These are phyloP conservation scores for Cyphomyrus plagiostoma DNA, from an alignment of 2,113 vertebrate genomes.

Conservation along the genomic window DNA sequence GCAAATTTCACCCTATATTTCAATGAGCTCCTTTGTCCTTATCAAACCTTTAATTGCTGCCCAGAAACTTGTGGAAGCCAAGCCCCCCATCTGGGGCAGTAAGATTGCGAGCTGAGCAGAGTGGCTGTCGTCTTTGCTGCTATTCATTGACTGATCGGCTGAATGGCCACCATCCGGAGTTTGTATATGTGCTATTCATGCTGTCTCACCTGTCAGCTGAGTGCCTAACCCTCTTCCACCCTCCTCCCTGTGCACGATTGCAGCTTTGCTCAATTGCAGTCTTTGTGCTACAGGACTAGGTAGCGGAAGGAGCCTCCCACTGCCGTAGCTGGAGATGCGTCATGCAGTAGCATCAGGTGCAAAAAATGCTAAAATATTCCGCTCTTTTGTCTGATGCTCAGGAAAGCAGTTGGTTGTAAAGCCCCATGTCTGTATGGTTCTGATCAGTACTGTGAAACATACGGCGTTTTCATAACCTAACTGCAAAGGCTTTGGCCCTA, in stretches of 20 bases:
- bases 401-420: neutral
- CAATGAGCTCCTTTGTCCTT: neutral
- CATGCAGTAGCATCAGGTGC: conserved; percentile 34
- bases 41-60: neutral
- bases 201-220: neutral
- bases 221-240: neutral
- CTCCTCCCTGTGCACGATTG: neutral
- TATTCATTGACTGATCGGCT: neutral
- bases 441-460: neutral
- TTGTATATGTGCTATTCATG: neutral
- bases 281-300: conserved; percentile 30
- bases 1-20: neutral
- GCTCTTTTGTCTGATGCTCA: neutral
- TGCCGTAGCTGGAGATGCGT: conserved; percentile 34
- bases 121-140: neutral
- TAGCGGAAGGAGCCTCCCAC: conserved; percentile 44
- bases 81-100: neutral
- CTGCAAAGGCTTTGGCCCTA: neutral
- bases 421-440: neutral
- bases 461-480: neutral
- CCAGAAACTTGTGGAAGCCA: neutral
- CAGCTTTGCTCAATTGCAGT: neutral
- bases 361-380: conserved; percentile 27
- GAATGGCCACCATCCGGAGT: neutral
- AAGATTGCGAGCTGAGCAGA: neutral